These are phyloP conservation scores for Drosophila virilis DNA, from an alignment of 1,140 invertebrate species.

Conservation along the genomic window DNA sequence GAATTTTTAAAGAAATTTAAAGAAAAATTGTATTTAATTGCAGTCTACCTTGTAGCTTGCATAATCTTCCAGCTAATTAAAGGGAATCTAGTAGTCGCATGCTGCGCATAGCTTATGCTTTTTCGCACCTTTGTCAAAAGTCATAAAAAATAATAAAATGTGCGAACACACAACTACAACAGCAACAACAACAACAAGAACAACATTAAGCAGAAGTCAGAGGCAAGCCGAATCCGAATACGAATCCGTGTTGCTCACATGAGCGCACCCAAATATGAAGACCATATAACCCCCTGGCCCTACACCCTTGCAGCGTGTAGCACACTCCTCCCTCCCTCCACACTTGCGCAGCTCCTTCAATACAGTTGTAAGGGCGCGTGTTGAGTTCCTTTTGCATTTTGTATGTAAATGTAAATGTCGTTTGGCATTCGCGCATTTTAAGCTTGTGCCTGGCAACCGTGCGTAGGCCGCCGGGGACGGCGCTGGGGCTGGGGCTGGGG, in stretches of 20 bases:
- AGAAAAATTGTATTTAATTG: too few species aligned
- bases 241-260: conserved; percentile 65
- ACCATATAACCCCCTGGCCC: conserved; percentile 36
- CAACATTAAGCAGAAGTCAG: conserved; percentile 22
- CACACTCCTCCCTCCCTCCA: background rate
- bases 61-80: background rate
- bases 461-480: background rate
- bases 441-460: conserved; percentile 48
- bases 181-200: conserved; percentile 41
- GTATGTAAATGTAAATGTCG: conserved; percentile 67
- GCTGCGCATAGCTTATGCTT: conserved; percentile 44
- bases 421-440: conserved; percentile 62
- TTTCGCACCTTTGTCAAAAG: conserved; percentile 61
- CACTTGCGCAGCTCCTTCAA: background rate
- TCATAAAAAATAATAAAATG: conserved; percentile 83
- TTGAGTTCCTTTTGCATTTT: conserved; percentile 50
- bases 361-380: conserved; percentile 35
- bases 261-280: conserved; percentile 72
- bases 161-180: conserved; percentile 61
- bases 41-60: background rate
- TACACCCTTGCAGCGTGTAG: background rate
- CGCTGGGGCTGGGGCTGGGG: background rate
- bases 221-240: conserved; percentile 29
- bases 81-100: conserved; percentile 23
- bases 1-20: too few species aligned